Percentiles rank a stretch among this genome's conserved stretches.
phyloP scores from a whole-genome alignment of 2,113 vertebrate species.

The Erythrocercus mccallii region DNA sequence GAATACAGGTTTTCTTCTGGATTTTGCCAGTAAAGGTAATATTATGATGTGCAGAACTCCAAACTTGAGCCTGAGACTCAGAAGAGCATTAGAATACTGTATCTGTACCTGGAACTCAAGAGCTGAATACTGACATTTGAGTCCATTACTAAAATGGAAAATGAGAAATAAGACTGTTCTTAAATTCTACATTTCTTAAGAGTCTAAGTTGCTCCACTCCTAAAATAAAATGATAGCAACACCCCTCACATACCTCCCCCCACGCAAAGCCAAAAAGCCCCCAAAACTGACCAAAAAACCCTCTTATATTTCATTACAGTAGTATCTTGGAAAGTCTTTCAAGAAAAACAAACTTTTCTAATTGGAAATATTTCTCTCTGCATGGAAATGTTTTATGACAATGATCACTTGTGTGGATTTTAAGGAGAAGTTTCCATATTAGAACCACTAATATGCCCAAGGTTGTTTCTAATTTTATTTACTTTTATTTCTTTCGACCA shows the following conservation, averaged over 20 bases:
- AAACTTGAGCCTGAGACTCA: background rate
- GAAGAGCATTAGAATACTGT: background rate
- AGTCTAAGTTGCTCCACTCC: background rate
- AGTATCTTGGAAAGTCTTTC: background rate
- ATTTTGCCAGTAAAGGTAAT: background rate
- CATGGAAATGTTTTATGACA: background rate
- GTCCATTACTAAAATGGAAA: background rate
- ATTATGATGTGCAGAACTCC: background rate
- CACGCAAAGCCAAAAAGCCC: background rate
- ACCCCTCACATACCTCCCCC: accelerated
- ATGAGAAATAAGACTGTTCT: background rate
- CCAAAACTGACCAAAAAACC: accelerated
- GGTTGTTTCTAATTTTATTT: background rate
- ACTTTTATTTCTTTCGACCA: background rate
- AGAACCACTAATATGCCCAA: background rate
- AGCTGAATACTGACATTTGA: background rate
- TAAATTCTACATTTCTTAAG: background rate
- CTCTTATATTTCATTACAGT: background rate
- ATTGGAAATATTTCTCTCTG: background rate
- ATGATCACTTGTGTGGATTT: background rate
- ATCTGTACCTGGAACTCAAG: background rate
- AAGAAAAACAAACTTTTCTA: background rate
- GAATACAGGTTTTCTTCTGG: background rate
- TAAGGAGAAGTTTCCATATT: background rate
- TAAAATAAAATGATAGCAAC: background rate